Evolutionary conservation across 2,888 invertebrate genomes (phyloP).

Genomic region (Synanthedon vespiformis): DNA sequence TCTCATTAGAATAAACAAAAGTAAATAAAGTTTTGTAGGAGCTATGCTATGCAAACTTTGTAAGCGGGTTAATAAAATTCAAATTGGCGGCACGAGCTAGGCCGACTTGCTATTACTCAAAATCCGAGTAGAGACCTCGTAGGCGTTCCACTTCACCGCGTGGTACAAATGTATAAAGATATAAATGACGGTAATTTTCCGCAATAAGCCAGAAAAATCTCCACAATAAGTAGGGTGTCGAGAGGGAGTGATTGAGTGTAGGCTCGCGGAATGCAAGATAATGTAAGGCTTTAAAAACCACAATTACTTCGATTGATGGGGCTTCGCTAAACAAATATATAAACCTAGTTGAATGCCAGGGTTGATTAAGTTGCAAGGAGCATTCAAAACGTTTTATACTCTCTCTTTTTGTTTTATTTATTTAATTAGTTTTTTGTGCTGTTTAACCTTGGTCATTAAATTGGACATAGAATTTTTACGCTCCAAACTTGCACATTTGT

Average conservation of each 20-base stretch:
- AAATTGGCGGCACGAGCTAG: constrained; percentile 3
- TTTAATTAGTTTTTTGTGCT: too few relatives aligned
- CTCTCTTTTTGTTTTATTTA: too few relatives aligned
- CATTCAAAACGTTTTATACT: too few relatives aligned
- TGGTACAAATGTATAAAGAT: constrained; percentile 23
- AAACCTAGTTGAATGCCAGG: too few relatives aligned
- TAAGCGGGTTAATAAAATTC: constrained; percentile 11
- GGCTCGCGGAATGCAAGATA: background rate
- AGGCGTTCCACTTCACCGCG: constrained; percentile 9
- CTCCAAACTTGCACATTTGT: too few relatives aligned
- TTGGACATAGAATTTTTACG: too few relatives aligned
- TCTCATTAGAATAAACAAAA: too few relatives aligned
- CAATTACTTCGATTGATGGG: background rate
- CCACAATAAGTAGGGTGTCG: constrained; percentile 28
- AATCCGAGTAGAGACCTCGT: background rate
- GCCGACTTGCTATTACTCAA: background rate
- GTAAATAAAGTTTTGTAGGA: background rate
- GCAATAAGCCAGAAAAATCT: constrained; percentile 46
- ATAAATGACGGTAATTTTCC: constrained; percentile 39
- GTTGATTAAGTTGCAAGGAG: too few relatives aligned
- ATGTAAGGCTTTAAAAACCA: background rate
- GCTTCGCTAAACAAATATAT: background rate
- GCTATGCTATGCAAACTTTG: background rate
- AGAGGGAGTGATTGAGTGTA: constrained; percentile 2
- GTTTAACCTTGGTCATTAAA: too few relatives aligned